Conservation (phyloP, 2,888 invertebrate genomes). For the Xylocampa areola region DNA sequence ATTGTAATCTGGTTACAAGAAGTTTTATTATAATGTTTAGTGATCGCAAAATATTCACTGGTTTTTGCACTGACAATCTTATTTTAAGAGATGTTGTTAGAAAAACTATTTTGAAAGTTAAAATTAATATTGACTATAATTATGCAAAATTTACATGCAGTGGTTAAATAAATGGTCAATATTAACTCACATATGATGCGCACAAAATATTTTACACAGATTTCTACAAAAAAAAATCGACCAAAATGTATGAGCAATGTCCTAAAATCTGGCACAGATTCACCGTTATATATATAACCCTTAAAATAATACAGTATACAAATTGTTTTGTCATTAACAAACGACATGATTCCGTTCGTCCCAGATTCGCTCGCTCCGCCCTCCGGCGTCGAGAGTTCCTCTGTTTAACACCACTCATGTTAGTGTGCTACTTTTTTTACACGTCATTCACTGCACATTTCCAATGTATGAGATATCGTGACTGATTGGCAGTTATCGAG, state of each 20-base stretch:
- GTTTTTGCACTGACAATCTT: too few relatives aligned
- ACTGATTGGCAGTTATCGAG: slow-evolving; percentile 10
- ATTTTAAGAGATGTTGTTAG: too few relatives aligned
- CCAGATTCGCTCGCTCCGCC: slow-evolving; percentile 53
- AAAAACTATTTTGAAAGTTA: too few relatives aligned
- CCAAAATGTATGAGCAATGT: slow-evolving; percentile 26
- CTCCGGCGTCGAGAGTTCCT: slow-evolving; percentile 64
- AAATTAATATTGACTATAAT: too few relatives aligned
- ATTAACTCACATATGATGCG: too few relatives aligned
- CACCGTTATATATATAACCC: slow-evolving; percentile 37
- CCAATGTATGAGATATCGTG: slow-evolving; percentile 17
- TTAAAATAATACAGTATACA: slow-evolving; percentile 43
- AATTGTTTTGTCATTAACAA: slow-evolving; percentile 57
- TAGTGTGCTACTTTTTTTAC: slow-evolving; percentile 59
- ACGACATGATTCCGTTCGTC: slow-evolving; percentile 55
- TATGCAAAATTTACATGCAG: too few relatives aligned
- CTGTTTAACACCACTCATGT: slow-evolving; percentile 73
- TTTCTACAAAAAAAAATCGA: too few relatives aligned
- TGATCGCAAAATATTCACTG: too few relatives aligned
- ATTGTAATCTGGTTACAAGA: too few relatives aligned
- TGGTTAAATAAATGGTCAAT: too few relatives aligned
- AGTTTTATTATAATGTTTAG: too few relatives aligned
- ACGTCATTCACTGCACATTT: slow-evolving; percentile 28
- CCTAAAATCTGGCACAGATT: slow-evolving; percentile 20
- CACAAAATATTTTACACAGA: too few relatives aligned